Evolutionary conservation across 2,797 vertebrate genomes (phyloP), one percentile per base, ranked within the genome.

Genomic region (Pelobates cultripes): DNA sequence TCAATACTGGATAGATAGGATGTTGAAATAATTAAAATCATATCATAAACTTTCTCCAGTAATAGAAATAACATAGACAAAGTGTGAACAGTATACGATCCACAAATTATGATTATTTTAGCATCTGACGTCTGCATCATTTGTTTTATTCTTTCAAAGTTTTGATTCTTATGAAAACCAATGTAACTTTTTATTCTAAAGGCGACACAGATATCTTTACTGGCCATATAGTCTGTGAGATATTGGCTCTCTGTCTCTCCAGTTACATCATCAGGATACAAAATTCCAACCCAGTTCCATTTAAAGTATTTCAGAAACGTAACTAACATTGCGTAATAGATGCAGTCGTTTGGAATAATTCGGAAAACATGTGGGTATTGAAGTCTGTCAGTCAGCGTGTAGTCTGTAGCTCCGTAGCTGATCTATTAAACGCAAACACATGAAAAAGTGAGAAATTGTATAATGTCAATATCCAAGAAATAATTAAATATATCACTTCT

Each of bases 261-360:
- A 69, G 40, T 28, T 5, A 13, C 66, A 69, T 69, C 66, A 41
- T 69, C 41, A 7, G 66, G 43, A 5, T 14, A 28, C 8, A 69
- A 43, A 41, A 69, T 69, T 4, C 66, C 66, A 69, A 69, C 66
- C 66, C 66, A 69, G 40, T 7, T 69, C 66, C 66, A 69, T 40
- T 12, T 41, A 69, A 69, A 69, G 8, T 5, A 42, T 69, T 69
- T 69, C 8, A 69, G 66, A 0, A 69, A 2, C 14, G 41, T 41
- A 14, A 10, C 6, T 10, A 43, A 14, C 13, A 69, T 43, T 0
- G 2, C 4, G 43, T 28, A 28, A 4, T 69, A 42, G 40, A 69
- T 14, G 13, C 43, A 13, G 43, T 69, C 17, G 14, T 43, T 69
- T 69, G 41, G 41, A 69, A 69, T 1, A 5, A 42, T 69, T 43